These are phyloP conservation scores for Piaya cayana DNA, from an alignment of 2,113 vertebrate species.

Conservation along the genomic window DNA sequence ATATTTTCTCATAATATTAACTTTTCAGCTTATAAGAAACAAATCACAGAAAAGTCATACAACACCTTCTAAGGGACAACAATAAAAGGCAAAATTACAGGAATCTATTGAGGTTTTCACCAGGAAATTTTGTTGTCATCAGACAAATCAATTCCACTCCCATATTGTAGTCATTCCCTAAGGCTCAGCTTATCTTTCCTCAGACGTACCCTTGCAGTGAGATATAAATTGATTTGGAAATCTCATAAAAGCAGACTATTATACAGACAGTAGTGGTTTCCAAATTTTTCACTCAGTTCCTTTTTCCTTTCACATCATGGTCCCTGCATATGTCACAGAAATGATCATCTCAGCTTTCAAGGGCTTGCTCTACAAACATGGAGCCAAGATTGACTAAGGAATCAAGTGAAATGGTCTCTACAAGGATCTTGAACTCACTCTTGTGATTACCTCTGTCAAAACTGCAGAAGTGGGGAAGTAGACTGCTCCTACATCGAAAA, in stretches of 20 bases:
- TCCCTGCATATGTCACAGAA: background rate
- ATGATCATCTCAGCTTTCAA: background rate
- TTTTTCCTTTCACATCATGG: background rate
- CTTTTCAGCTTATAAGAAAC: background rate
- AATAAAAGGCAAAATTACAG: background rate
- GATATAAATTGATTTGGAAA: slow-evolving; percentile 21
- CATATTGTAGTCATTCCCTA: background rate
- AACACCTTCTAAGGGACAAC: background rate
- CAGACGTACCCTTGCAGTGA: background rate
- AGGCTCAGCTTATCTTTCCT: background rate
- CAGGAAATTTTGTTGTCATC: background rate
- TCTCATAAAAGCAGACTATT: background rate
- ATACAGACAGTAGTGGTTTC: background rate
- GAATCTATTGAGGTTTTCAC: background rate
- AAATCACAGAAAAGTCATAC: background rate
- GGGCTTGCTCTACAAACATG: background rate
- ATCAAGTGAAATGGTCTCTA: background rate
- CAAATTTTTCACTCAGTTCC: background rate
- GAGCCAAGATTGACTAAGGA: background rate
- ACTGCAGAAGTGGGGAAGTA: background rate
- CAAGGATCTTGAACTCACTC: background rate
- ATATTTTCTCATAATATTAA: background rate
- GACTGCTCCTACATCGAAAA: background rate
- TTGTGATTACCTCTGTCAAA: background rate
- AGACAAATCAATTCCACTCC: slow-evolving; percentile 42